Conservation (phyloP, 2,113 vertebrate genomes). For the Argyrosomus japonicus region DNA sequence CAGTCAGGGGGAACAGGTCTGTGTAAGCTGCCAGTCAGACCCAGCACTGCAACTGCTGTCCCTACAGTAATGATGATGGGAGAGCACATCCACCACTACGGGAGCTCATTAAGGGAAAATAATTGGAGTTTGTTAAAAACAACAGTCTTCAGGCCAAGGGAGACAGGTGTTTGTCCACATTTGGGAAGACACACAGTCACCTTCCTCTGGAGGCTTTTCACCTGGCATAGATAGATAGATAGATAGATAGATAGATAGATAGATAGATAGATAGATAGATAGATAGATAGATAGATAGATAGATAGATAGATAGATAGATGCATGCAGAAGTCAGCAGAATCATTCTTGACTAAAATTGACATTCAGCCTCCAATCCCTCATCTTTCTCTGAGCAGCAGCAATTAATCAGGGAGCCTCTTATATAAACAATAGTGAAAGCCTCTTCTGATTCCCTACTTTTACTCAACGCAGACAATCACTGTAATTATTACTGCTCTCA, state of each 20-base stretch:
- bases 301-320: not conserved
- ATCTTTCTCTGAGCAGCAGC: constrained; percentile 31
- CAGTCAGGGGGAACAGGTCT: constrained; percentile 78
- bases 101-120: constrained; percentile 82
- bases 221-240: constrained; percentile 3
- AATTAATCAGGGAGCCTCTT: constrained; percentile 42
- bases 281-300: constrained; percentile 6
- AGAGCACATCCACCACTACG: constrained; percentile 61
- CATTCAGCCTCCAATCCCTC: constrained; percentile 28
- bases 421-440: constrained; percentile 55
- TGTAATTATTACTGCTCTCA: constrained; percentile 73
- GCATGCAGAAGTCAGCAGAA: not conserved
- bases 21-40: constrained; percentile 80
- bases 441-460: constrained; percentile 64
- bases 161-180: constrained; percentile 72
- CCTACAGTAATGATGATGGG: constrained; percentile 79
- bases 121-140: constrained; percentile 81
- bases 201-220: not conserved
- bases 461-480: constrained; percentile 72
- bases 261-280: not conserved
- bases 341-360: constrained; percentile 4
- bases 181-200: constrained; percentile 36
- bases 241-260: not conserved
- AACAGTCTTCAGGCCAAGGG: constrained; percentile 49
- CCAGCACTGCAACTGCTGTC: constrained; percentile 68